phyloP scores from a whole-genome alignment of 53 echinoderm and acorn worm genomes.

The Temnopleurus reevesii region DNA sequence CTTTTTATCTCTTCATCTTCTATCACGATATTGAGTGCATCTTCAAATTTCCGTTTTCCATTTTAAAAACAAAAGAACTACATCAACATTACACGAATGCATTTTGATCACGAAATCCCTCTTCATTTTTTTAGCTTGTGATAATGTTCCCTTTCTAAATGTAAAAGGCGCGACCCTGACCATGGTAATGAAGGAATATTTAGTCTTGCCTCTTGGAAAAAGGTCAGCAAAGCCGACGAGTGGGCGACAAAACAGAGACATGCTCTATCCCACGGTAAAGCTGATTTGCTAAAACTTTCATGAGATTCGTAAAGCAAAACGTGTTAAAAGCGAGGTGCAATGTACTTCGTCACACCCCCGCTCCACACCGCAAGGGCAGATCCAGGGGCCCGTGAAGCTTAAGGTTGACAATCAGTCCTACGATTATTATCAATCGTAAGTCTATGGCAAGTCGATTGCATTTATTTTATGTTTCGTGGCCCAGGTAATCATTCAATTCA shows the following conservation, averaged over 20 bases:
- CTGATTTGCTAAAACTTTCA: conserved; percentile 16
- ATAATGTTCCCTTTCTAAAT: neutral
- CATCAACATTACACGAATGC: too few relatives aligned
- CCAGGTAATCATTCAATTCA: too few relatives aligned
- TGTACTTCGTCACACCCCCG: conserved; percentile 17
- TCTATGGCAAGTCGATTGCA: too few relatives aligned
- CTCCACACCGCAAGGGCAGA: too few relatives aligned
- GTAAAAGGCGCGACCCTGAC: neutral
- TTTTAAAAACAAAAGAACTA: too few relatives aligned
- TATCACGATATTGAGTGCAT: too few relatives aligned
- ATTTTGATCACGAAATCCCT: neutral
- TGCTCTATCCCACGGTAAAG: neutral
- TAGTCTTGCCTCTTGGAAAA: neutral
- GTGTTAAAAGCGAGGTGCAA: conserved; percentile 1
- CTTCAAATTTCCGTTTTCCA: too few relatives aligned
- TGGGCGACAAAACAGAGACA: conserved; percentile 5
- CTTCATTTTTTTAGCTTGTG: neutral
- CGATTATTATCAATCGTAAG: too few relatives aligned
- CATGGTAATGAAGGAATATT: neutral
- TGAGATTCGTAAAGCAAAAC: conserved; percentile 14
- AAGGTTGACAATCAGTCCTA: too few relatives aligned
- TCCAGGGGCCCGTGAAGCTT: too few relatives aligned
- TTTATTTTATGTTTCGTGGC: too few relatives aligned
- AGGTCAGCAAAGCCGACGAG: neutral
- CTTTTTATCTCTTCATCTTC: too few relatives aligned